These are phyloP conservation scores for Orthonevra nobilis DNA, from an alignment of 2,888 invertebrate species.

Conservation along the genomic window DNA sequence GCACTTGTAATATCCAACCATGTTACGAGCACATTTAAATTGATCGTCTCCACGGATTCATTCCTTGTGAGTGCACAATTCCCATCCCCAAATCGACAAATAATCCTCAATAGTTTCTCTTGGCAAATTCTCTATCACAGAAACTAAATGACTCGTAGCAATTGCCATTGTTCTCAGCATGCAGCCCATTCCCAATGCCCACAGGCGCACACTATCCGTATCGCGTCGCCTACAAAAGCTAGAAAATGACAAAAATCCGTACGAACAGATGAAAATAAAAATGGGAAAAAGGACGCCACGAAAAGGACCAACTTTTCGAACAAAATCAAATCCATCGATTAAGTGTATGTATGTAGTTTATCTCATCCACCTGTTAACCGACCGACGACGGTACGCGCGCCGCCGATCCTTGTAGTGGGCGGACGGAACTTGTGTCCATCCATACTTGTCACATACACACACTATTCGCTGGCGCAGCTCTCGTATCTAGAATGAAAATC, in stretches of 20 bases:
- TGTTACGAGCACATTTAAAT: background rate
- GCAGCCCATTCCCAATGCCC: conserved; percentile 2
- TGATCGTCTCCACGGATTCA: conserved; percentile 7
- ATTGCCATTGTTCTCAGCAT: conserved; percentile 27
- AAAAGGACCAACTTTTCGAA: conserved; percentile 15
- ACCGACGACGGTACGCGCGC: no score
- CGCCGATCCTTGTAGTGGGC: conserved; percentile 34
- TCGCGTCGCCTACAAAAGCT: no score
- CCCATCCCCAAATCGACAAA: conserved; percentile 38
- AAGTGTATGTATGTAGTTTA: conserved; percentile 24
- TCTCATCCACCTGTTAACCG: conserved; percentile 51
- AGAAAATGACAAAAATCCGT: no score
- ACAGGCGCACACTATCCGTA: background rate
- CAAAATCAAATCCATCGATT: conserved; percentile 58
- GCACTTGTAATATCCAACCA: conserved; percentile 17
- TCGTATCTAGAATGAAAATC: conserved; percentile 34
- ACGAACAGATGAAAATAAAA: no score
- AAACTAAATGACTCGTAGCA: conserved; percentile 48
- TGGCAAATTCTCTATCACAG: conserved; percentile 28
- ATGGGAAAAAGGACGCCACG: conserved; percentile 16
- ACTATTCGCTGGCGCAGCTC: background rate
- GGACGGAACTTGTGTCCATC: conserved; percentile 27
- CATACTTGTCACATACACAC: background rate
- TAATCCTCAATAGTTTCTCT: conserved; percentile 38
- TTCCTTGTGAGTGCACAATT: conserved; percentile 39